A percentile compares a stretch with the other conserved stretches of the same genome.
Evolutionary conservation across 2,113 vertebrate genomes (phyloP).

Genomic region (Callithrix jacchus): DNA sequence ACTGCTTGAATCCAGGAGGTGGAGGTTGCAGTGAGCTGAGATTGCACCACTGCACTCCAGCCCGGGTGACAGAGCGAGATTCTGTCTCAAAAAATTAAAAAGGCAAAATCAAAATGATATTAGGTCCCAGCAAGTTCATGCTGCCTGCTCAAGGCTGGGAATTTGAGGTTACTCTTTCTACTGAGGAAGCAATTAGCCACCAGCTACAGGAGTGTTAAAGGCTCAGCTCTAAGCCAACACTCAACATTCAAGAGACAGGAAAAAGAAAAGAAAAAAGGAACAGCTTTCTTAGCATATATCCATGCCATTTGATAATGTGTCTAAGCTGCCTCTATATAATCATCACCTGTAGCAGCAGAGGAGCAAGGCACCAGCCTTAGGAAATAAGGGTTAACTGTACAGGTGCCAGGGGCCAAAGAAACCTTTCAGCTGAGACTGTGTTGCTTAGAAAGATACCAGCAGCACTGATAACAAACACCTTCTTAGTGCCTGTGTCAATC

Average conservation of each 20-base stretch:
- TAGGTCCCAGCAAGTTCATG: neutral
- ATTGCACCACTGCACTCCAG: no score
- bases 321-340: neutral
- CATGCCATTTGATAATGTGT: neutral
- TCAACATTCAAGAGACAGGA: neutral
- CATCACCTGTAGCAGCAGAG: neutral
- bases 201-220: neutral
- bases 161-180: neutral
- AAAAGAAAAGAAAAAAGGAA: neutral
- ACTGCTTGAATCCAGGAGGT: no score
- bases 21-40: no score
- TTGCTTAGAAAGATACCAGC: neutral
- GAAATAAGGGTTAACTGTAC: neutral
- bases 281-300: neutral
- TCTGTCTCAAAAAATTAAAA: neutral
- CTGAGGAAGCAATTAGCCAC: neutral
- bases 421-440: neutral
- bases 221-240: neutral
- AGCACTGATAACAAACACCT: neutral
- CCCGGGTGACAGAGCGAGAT: no score
- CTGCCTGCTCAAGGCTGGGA: neutral
- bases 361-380: neutral
- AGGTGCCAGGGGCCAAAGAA: neutral
- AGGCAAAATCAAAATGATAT: neutral
- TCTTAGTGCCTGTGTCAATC: neutral